Conservation (phyloP, 2,888 invertebrate genomes). For the Drosophila quinaria region DNA sequence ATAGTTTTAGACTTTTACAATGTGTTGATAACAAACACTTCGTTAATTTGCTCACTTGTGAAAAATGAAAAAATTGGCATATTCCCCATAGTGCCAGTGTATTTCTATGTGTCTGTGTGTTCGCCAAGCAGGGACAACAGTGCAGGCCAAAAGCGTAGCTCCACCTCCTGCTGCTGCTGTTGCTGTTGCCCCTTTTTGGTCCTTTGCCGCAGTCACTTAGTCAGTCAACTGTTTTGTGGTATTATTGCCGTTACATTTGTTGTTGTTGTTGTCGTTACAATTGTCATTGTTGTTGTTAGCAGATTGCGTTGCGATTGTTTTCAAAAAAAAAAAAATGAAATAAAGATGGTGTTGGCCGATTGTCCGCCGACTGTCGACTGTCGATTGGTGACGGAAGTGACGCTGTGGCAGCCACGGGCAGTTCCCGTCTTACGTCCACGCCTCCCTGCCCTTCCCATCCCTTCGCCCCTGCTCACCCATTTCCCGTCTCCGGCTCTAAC, state of each 20-base stretch:
- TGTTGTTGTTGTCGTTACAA: slow-evolving; percentile 53
- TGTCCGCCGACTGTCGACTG: slow-evolving; percentile 18
- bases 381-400: slow-evolving; percentile 67
- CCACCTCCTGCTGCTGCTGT: background rate
- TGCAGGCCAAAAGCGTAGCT: slow-evolving; percentile 4
- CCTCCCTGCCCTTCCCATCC: slow-evolving; percentile 2
- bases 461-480: background rate
- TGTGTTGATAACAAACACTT: too few species aligned
- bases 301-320: slow-evolving; percentile 68
- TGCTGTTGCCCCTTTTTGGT: background rate
- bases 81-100: slow-evolving; percentile 10
- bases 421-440: slow-evolving; percentile 6
- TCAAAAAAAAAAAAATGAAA: slow-evolving; percentile 33
- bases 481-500: slow-evolving; percentile 9
- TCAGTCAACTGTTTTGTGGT: slow-evolving; percentile 69
- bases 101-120: background rate
- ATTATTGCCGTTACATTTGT: slow-evolving; percentile 59
- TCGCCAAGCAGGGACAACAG: slow-evolving; percentile 17
- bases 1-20: too few species aligned
- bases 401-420: slow-evolving; percentile 44
- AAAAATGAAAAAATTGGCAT: background rate
- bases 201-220: slow-evolving; percentile 60
- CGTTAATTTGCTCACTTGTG: too few species aligned
- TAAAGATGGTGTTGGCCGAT: slow-evolving; percentile 76
- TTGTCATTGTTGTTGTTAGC: slow-evolving; percentile 57